Evolutionary conservation across 2,113 vertebrate genomes (phyloP), one percentile per base, ranked within the genome.

Genomic region (Craseonycteris thonglongyai): DNA sequence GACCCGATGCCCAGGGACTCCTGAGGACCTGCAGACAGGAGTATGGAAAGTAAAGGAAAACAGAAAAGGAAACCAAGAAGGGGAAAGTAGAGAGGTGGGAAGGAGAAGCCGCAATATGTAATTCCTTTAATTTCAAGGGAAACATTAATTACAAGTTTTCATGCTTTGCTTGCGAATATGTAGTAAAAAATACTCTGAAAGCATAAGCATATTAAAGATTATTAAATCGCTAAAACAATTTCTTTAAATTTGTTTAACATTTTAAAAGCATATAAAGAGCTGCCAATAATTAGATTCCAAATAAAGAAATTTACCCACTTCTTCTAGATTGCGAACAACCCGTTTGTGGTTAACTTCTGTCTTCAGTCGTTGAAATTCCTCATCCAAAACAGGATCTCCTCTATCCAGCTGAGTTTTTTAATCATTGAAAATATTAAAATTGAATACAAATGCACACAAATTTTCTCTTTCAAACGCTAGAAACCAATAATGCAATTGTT

Each of bases 341-440:
- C 98, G 98, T 61, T 90, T 98, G n/a, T 95, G 93, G 68, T 79
- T 98, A 61, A 98, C 92, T 96, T 97, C 85, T 4, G 97, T 90
- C 80, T 92, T 4, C 28, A 74, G 95, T 85, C 98, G 97, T 83
- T 97, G 96, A 95, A 98, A 98, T 92, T 99, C 98, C 10, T 97
- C 94, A 51, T 98, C 97, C 19, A 86, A 10, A 16, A 97, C 12
- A 45, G 96, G 97, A 38, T 98, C 98, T 96, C 98, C 98, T 90
- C 96, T 98, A 87, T 97, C 98, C 7, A 98, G 95, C 99, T 99
- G 91, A 84, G 85, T 79, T 94, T 96, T 91, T 86, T 22, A 69
- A 88, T 90, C 59, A 95, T n/a, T 19, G 81, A 69, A 92, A 86
- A 79, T 28, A 78, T 63, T 93, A 76, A 40, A 92, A 58, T 69